phyloP scores from a whole-genome alignment of 2,113 vertebrate genomes.

The Brienomyrus brachyistius region DNA sequence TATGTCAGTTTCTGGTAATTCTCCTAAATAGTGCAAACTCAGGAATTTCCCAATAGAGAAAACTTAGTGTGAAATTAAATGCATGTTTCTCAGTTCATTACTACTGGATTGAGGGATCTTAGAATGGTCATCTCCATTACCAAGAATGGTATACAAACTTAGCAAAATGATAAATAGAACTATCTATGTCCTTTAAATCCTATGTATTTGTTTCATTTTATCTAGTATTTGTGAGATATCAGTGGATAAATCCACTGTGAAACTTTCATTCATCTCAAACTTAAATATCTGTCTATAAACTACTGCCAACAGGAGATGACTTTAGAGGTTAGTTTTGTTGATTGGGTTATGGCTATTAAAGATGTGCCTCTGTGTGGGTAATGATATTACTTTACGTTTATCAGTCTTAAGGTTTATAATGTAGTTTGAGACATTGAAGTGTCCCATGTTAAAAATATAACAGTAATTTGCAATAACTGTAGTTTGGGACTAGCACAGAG shows the following conservation, averaged over 20 bases:
- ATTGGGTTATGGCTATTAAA: background rate
- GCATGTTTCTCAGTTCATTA: background rate
- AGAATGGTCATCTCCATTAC: background rate
- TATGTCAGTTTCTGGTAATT: background rate
- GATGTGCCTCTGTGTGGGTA: background rate
- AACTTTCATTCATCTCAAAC: background rate
- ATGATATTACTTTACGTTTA: background rate
- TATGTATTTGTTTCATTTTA: background rate
- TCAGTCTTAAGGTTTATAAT: background rate
- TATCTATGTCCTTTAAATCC: background rate
- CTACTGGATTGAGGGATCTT: background rate
- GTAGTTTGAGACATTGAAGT: background rate
- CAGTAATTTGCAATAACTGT: background rate
- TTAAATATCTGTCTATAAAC: background rate
- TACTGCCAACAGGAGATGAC: background rate
- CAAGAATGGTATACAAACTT: background rate
- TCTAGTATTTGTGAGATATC: background rate
- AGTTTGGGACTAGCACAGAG: background rate
- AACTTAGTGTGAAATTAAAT: background rate
- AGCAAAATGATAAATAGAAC: background rate
- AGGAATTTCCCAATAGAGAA: background rate
- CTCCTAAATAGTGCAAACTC: background rate
- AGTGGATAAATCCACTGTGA: background rate
- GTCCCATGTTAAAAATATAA: background rate
- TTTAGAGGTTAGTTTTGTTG: background rate